Base-by-base conservation (phyloP, 2,888 invertebrate genomes). In the Apodemia duryi region DNA sequence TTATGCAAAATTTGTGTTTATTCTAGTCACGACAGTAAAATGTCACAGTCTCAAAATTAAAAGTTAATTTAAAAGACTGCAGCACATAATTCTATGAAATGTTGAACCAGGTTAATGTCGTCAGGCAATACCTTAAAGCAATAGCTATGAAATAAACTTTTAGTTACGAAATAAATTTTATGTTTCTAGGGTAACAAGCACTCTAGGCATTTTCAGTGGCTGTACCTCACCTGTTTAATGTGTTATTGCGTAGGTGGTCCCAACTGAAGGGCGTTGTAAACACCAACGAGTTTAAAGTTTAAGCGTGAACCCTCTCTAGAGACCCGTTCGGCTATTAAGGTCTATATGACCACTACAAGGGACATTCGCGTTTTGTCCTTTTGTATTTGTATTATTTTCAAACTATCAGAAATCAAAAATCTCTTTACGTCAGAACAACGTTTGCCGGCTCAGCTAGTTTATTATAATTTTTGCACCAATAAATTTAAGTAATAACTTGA, bases 261-360 rank as follows among this genome's bases (percentile, higher is more conserved):
- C 75, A 71, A 74, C 74, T 70, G 76, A 77, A 79, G 73, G 74
- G n/a, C 75, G 79, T 75, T 82, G 85, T 86, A 87, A 86, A 86
- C 86, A 86, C 78, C 77, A 75, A 80, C 78, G 79, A 79, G 77
- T 79, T 29, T 29, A 80, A 85, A 86, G 83, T 86, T 87, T 84
- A 82, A 86, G 80, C 82, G 84, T 81, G 84, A 86, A 83, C 84
- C 86, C 85, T 82, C 76, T 69, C 66, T 77, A 77, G 77, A 77
- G 76, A 77, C 80, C 77, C 79, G 76, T 75, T 79, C 73, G 85
- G 79, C 86, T 86, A 86, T 88, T 85, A 85, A 77, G 83, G 84
- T 84, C 79, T 76, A 71, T 72, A 72, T 75, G 74, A 77, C 78
- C 80, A 75, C 73, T 70, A 70, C 74, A 71, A 73, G 74, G 77